A percentile compares a stretch with the other conserved stretches of the same genome.
Conservation (phyloP, 2,888 invertebrate species). For the Leucoma salicis region DNA sequence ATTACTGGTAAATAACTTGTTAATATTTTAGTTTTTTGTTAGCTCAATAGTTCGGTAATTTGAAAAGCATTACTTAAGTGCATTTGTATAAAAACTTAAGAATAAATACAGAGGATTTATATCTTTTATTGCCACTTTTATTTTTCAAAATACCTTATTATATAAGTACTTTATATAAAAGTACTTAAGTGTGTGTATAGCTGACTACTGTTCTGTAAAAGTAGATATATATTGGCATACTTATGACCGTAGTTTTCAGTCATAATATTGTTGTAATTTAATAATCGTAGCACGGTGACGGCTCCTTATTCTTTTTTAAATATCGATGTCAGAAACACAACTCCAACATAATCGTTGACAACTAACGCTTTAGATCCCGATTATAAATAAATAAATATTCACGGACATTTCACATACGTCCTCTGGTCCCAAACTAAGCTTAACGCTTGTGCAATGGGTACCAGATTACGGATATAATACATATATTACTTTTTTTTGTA, state of each 20-base stretch:
- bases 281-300: no score
- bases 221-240: slow-evolving; percentile 20
- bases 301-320: no score
- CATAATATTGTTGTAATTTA: slow-evolving; percentile 5
- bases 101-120: background rate
- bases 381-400: no score
- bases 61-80: no score
- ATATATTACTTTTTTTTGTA: no score
- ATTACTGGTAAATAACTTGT: slow-evolving; percentile 19
- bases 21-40: slow-evolving; percentile 4
- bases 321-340: no score
- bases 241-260: background rate
- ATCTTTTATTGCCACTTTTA: background rate
- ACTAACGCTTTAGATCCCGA: no score
- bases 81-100: background rate
- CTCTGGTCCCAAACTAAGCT: no score
- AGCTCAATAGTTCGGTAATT: slow-evolving; percentile 13
- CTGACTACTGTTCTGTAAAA: slow-evolving; percentile 15
- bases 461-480: no score
- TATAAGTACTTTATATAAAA: background rate
- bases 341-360: no score
- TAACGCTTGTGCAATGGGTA: no score
- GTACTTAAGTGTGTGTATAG: slow-evolving; percentile 3
- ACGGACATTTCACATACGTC: no score
- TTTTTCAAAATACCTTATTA: slow-evolving; percentile 18